Evolutionary conservation across 2,797 vertebrate species (phyloP).

Genomic region (Tachyglossus aculeatus): DNA sequence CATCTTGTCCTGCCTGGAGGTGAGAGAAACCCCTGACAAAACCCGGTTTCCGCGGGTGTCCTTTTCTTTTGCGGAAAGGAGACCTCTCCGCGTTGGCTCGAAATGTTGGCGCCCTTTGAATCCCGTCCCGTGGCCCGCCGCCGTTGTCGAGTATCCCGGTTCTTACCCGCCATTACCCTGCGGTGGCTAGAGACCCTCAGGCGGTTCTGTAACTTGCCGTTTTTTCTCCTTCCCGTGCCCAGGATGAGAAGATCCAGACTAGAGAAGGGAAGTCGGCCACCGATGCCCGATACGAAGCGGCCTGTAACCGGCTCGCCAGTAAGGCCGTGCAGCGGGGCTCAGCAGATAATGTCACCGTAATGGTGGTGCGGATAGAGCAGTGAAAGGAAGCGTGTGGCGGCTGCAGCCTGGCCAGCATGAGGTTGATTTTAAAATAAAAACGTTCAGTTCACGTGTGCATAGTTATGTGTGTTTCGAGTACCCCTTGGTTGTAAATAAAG

Average conservation of each 20-base stretch:
- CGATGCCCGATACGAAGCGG: slow-evolving; percentile 80
- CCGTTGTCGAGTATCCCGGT: rapidly evolving
- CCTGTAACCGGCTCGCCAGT: slow-evolving; percentile 88
- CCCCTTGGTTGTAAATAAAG: slow-evolving; percentile 77
- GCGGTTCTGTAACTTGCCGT: background rate
- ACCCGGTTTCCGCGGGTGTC: no score
- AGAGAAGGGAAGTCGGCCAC: slow-evolving; percentile 73
- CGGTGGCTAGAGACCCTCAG: background rate
- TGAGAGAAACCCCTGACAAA: slow-evolving; percentile 39
- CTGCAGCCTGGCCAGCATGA: background rate
- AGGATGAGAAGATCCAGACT: slow-evolving; percentile 80
- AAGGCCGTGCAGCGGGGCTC: slow-evolving; percentile 93
- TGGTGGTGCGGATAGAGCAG: slow-evolving; percentile 84
- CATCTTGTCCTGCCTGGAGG: slow-evolving; percentile 85
- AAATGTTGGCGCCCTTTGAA: background rate
- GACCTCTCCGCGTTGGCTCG: background rate
- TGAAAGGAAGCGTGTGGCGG: slow-evolving; percentile 50
- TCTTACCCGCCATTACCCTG: rapidly evolving
- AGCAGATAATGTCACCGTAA: slow-evolving; percentile 93
- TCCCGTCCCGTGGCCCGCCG: no score
- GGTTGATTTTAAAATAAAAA: rapidly evolving
- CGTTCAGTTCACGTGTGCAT: slow-evolving; percentile 5
- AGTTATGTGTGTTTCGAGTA: background rate
- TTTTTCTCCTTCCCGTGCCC: background rate
- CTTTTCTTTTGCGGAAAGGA: background rate